A percentile compares a stretch with the other conserved stretches of the same genome.
phyloP scores from a whole-genome alignment of 2,113 vertebrate species.

The Eonycteris spelaea region DNA sequence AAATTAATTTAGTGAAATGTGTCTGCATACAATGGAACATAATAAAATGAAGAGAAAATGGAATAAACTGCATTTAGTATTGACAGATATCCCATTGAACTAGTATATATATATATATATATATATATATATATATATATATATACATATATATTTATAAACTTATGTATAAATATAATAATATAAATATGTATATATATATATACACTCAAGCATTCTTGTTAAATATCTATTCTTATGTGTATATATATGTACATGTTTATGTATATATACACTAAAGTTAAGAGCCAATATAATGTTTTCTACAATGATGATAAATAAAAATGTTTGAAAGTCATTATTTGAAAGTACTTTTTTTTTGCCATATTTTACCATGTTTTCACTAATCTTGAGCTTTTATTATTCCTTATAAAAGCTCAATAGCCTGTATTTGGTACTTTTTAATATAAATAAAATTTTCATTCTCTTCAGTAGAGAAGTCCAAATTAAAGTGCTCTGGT shows the following conservation, averaged over 20 bases:
- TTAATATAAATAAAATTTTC: neutral
- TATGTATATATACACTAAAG: neutral
- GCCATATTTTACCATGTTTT: neutral
- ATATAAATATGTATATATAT: too few relatives aligned
- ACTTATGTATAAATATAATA: too few relatives aligned
- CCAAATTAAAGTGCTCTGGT: neutral
- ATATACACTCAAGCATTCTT: neutral
- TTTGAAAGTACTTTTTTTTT: neutral
- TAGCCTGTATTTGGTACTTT: neutral
- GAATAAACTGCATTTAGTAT: neutral
- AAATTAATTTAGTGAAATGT: neutral
- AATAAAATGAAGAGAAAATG: neutral
- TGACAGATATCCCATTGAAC: neutral
- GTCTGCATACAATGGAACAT: neutral
- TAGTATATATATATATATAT: neutral
- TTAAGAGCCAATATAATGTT: neutral
- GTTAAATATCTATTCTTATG: neutral
- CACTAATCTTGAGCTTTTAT: neutral
- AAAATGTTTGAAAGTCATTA: neutral
- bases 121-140: neutral
- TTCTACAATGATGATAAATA: neutral
- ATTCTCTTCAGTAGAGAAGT: neutral
- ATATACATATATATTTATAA: neutral
- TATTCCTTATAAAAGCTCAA: neutral
- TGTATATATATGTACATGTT: neutral